These are phyloP conservation scores for Mystacornis crossleyi DNA, from an alignment of 2,113 vertebrate species.

Conservation along the genomic window DNA sequence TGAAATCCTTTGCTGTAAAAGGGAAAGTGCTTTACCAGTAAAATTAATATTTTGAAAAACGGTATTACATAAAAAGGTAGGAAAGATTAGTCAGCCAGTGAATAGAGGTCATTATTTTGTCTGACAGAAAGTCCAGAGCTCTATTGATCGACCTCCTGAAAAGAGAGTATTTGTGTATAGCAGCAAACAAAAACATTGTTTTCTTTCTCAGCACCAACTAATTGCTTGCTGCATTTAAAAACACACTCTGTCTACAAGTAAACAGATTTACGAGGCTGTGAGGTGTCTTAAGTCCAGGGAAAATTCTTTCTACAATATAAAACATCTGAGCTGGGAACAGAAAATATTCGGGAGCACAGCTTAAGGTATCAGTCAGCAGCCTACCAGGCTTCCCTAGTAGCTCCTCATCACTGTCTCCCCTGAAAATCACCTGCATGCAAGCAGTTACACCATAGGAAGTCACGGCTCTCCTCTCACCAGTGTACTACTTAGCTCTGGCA, in stretches of 20 bases:
- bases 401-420: neutral
- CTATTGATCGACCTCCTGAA: neutral
- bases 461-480: neutral
- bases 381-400: neutral
- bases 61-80: slow-evolving; percentile 1
- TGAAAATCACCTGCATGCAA: neutral
- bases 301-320: neutral
- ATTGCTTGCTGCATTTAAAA: neutral
- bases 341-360: neutral
- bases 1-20: slow-evolving; percentile 35
- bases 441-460: neutral
- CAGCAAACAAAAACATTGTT: neutral
- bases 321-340: neutral
- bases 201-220: neutral
- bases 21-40: slow-evolving; percentile 19
- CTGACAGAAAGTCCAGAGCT: slow-evolving; percentile 3
- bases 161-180: neutral
- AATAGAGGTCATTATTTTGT: neutral
- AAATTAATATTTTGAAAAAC: slow-evolving; percentile 46
- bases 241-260: neutral
- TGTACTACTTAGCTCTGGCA: neutral
- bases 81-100: neutral
- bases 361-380: neutral
- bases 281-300: neutral
- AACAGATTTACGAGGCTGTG: neutral